Evolutionary conservation across 53 echinoderm and acorn worm species (phyloP).

Genomic region (Hippasteria phrygiana): DNA sequence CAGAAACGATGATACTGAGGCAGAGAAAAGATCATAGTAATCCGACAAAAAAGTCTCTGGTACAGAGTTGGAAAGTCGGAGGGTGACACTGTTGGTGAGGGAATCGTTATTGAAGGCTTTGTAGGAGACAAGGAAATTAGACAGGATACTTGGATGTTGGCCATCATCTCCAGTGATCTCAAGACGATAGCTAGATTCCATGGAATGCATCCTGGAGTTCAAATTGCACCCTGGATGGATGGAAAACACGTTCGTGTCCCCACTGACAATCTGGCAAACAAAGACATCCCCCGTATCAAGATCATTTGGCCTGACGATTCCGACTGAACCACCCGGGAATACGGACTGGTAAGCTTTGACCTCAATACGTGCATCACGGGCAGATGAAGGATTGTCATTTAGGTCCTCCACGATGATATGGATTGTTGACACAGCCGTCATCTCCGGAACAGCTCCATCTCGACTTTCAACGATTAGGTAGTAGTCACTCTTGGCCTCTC

Average conservation of each 20-base stretch:
- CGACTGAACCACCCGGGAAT: slow-evolving; percentile 86
- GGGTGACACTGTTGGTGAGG: slow-evolving; percentile 81
- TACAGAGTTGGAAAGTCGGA: slow-evolving; percentile 69
- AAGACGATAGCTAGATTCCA: slow-evolving; percentile 66
- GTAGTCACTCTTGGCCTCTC: slow-evolving; percentile 83
- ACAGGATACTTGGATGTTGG: slow-evolving; percentile 74
- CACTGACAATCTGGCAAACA: slow-evolving; percentile 77
- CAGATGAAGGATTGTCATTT: slow-evolving; percentile 89
- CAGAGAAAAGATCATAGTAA: slow-evolving; percentile 80
- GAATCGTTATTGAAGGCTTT: slow-evolving; percentile 83
- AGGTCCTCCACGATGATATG: slow-evolving; percentile 79
- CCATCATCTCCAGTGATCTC: slow-evolving; percentile 88
- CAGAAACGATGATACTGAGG: slow-evolving; percentile 76
- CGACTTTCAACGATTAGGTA: slow-evolving; percentile 78
- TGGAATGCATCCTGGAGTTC: slow-evolving; percentile 72
- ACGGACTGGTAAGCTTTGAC: slow-evolving; percentile 86
- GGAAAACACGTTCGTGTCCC: slow-evolving; percentile 77
- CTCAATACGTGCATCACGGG: slow-evolving; percentile 89
- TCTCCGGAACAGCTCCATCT: slow-evolving; percentile 83
- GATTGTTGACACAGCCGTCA: slow-evolving; percentile 85
- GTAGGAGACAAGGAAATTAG: slow-evolving; percentile 80
- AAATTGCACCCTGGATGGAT: slow-evolving; percentile 82
- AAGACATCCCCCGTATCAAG: slow-evolving; percentile 84
- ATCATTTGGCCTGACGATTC: slow-evolving; percentile 85
- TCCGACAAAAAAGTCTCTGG: slow-evolving; percentile 76